Evolutionary conservation across 2,888 invertebrate genomes (phyloP).

Genomic region (Drosophila anomalata): DNA sequence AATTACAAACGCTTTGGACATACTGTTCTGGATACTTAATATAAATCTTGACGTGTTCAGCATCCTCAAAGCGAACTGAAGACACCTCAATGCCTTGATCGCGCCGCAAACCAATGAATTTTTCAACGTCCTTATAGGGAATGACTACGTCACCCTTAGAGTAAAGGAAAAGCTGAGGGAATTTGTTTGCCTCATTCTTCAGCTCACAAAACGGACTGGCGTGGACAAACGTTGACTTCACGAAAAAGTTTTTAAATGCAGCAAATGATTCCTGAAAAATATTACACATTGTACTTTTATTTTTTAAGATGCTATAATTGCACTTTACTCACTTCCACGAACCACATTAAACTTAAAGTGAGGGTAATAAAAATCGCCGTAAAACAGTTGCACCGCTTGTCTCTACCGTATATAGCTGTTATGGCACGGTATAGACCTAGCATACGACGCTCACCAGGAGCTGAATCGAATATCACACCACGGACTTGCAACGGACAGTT

Average conservation of each 20-base stretch:
- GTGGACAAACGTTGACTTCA: conserved; percentile 83
- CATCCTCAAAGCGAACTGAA: conserved; percentile 88
- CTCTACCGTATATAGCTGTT: conserved; percentile 87
- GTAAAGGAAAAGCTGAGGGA: conserved; percentile 90
- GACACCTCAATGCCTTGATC: conserved; percentile 87
- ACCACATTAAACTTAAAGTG: conserved; percentile 86
- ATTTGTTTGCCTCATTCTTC: conserved; percentile 86
- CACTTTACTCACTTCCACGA: conserved; percentile 85
- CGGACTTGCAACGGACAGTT: conserved; percentile 85
- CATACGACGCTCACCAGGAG: conserved; percentile 87
- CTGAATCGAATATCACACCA: conserved; percentile 90
- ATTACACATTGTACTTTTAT: background rate
- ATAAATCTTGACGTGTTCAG: conserved; percentile 90
- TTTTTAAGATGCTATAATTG: background rate
- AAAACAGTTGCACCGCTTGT: conserved; percentile 85
- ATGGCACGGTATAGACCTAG: conserved; percentile 86
- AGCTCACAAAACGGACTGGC: conserved; percentile 86
- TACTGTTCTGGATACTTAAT: conserved; percentile 87
- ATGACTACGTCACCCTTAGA: conserved; percentile 89
- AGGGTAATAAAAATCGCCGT: conserved; percentile 85
- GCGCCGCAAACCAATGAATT: conserved; percentile 86
- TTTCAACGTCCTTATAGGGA: conserved; percentile 88
- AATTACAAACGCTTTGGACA: conserved; percentile 86
- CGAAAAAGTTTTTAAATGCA: conserved; percentile 83
- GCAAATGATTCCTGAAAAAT: conserved; percentile 82